Conservation (phyloP, 2,888 invertebrate species). For the Elegia similella region DNA sequence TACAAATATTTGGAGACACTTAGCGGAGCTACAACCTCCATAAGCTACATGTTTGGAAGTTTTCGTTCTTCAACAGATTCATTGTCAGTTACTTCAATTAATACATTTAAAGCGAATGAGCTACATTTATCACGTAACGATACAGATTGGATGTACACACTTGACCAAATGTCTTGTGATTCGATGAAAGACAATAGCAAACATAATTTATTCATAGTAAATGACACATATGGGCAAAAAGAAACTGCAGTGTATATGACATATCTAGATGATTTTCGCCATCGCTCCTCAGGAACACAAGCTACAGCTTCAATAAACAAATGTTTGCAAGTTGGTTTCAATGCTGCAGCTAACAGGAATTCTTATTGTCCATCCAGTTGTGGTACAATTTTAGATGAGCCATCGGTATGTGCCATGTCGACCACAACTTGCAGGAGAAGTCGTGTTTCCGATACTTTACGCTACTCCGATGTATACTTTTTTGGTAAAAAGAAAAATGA, state of each 20-base stretch:
- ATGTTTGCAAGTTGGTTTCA: slow-evolving; percentile 57
- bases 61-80: slow-evolving; percentile 15
- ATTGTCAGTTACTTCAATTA: slow-evolving; percentile 31
- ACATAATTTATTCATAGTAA: slow-evolving; percentile 16
- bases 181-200: slow-evolving; percentile 14
- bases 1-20: slow-evolving; percentile 14
- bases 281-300: slow-evolving; percentile 56
- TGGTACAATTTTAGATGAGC: slow-evolving; percentile 30
- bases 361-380: slow-evolving; percentile 19
- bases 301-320: slow-evolving; percentile 73
- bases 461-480: slow-evolving; percentile 56
- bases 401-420: slow-evolving; percentile 36
- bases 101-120: slow-evolving; percentile 22
- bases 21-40: slow-evolving; percentile 27
- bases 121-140: not conserved
- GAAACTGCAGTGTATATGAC: slow-evolving; percentile 61
- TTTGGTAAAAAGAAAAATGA: slow-evolving; percentile 51
- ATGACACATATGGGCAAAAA: slow-evolving; percentile 40
- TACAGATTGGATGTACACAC: not conserved
- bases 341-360: slow-evolving; percentile 15
- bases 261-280: slow-evolving; percentile 43
- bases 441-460: slow-evolving; percentile 26
- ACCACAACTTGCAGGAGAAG: slow-evolving; percentile 26
- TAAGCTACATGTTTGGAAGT: slow-evolving; percentile 21
- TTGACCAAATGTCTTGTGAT: not conserved